phyloP scores from a whole-genome alignment of 2,113 vertebrate genomes.

The Tachuris rubrigastra region DNA sequence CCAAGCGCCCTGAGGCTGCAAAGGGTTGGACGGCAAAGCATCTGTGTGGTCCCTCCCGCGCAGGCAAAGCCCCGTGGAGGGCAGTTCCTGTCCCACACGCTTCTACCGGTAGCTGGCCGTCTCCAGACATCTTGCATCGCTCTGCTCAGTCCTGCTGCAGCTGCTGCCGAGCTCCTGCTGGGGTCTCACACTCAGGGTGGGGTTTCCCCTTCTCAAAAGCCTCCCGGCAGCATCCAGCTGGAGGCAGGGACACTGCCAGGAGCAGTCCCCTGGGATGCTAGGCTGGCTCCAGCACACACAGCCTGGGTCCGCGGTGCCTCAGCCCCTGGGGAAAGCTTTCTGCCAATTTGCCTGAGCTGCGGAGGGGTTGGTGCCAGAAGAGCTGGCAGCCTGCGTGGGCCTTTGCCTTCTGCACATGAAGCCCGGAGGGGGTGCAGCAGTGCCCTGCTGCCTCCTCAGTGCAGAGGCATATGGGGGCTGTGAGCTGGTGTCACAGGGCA shows the following conservation, averaged over 20 bases:
- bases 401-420: background rate
- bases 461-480: fast-evolving
- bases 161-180: background rate
- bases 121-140: background rate
- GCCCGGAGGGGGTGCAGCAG: background rate
- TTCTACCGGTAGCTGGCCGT: background rate
- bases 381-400: background rate
- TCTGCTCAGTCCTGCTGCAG: background rate
- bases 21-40: fast-evolving
- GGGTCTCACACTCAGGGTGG: background rate
- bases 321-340: background rate
- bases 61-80: background rate
- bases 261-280: background rate
- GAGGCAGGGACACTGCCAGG: background rate
- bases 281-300: background rate
- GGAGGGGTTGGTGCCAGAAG: background rate
- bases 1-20: background rate
- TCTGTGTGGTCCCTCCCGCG: background rate
- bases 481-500: fast-evolving
- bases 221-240: background rate
- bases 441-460: background rate
- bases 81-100: background rate
- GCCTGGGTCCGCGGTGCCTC: background rate
- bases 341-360: background rate
- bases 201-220: background rate